Conservation (phyloP, 2,797 vertebrate species). For the Poecilia picta region DNA sequence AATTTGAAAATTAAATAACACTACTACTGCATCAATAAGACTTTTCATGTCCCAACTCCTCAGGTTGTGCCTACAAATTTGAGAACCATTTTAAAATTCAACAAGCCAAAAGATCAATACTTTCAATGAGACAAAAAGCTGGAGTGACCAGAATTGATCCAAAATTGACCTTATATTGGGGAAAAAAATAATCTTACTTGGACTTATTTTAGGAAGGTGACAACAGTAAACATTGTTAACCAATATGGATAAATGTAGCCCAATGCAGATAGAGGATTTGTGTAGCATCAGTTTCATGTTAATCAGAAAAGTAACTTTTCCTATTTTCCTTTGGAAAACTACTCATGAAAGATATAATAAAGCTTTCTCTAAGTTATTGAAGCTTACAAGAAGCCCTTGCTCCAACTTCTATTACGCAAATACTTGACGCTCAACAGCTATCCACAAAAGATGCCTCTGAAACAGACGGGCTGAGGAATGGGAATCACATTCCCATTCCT, state of each 20-base stretch:
- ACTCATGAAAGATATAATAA: neutral
- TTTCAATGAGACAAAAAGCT: neutral
- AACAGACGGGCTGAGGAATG: neutral
- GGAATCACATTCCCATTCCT: slow-evolving; percentile 15
- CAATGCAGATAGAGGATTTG: neutral
- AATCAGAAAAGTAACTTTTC: neutral
- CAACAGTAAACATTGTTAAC: neutral
- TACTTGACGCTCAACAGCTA: neutral
- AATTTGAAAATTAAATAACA: neutral
- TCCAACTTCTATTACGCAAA: neutral
- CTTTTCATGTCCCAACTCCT: neutral
- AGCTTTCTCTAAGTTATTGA: neutral
- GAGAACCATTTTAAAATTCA: neutral
- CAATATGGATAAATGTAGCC: neutral
- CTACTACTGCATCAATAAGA: neutral
- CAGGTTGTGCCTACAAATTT: neutral
- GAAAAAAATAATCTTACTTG: too few relatives aligned
- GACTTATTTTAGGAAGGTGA: too few relatives aligned
- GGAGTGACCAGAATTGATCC: neutral
- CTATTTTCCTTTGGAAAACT: neutral
- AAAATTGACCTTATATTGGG: neutral
- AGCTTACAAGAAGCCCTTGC: neutral
- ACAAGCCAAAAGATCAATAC: neutral
- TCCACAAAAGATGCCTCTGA: neutral
- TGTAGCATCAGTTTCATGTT: neutral